Percentiles rank a stretch among this genome's conserved stretches.
Conservation (phyloP, 2,888 invertebrate genomes). For the Dryococelus australis region DNA sequence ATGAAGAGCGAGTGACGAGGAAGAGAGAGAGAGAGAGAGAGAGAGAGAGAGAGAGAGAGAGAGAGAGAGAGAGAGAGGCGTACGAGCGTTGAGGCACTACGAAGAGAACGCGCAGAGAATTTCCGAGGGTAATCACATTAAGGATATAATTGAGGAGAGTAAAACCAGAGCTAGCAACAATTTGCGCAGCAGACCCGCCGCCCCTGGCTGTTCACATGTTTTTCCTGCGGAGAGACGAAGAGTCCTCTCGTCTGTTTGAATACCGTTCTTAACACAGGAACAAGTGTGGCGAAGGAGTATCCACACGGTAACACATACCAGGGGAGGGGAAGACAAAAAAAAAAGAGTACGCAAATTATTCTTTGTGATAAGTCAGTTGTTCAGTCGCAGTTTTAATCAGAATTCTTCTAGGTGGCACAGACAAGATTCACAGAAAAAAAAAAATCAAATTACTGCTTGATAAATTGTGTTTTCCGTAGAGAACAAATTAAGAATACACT, state of each 20-base stretch:
- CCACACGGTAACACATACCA: background rate
- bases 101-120: background rate
- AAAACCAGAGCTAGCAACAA: background rate
- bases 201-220: background rate
- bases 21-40: background rate
- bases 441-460: too few relatives aligned
- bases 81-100: too few relatives aligned
- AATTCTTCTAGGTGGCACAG: too few relatives aligned
- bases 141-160: slow-evolving; percentile 9
- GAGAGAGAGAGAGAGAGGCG: background rate
- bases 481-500: too few relatives aligned
- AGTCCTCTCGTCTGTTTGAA: background rate
- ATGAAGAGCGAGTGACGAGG: background rate
- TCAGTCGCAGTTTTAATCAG: too few relatives aligned
- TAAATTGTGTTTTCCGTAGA: too few relatives aligned
- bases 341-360: too few relatives aligned
- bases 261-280: background rate
- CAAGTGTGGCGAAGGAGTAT: background rate
- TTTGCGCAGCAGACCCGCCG: background rate
- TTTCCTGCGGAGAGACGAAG: background rate
- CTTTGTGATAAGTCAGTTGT: too few relatives aligned
- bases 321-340: too few relatives aligned
- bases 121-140: slow-evolving; percentile 7
- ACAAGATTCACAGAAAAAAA: too few relatives aligned
- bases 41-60: background rate